phyloP scores from a whole-genome alignment of 2,113 vertebrate genomes.

The Spheniscus mendiculus region DNA sequence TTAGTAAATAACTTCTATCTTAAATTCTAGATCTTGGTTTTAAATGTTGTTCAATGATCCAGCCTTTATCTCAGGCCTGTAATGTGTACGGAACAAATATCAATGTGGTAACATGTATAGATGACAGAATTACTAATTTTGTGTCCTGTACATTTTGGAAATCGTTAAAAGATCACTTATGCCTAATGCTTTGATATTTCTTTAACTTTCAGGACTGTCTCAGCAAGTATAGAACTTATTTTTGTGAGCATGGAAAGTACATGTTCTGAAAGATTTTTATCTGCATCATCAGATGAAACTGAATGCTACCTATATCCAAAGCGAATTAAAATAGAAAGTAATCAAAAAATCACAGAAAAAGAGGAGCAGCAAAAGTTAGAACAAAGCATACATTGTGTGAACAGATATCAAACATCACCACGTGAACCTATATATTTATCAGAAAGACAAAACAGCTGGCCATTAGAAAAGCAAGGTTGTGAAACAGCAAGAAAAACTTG shows the following conservation, averaged over 20 bases:
- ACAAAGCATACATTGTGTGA: neutral
- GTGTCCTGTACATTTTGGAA: neutral
- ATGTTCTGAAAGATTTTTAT: neutral
- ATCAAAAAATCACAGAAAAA: neutral
- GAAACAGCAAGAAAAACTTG: neutral
- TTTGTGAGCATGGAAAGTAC: slow-evolving; percentile 18
- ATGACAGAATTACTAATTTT: neutral
- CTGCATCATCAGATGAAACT: neutral
- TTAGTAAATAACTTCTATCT: neutral
- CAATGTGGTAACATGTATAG: neutral
- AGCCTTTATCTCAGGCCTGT: neutral
- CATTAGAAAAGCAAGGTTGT: neutral
- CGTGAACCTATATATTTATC: neutral
- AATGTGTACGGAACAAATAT: neutral
- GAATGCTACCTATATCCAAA: neutral
- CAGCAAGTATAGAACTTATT: neutral
- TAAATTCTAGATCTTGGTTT: neutral
- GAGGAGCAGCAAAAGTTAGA: neutral
- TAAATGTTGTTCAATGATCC: neutral
- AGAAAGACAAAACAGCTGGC: neutral
- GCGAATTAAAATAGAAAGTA: slow-evolving; percentile 9
- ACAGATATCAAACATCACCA: neutral
- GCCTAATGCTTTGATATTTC: neutral
- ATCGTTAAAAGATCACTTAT: neutral
- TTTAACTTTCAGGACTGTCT: slow-evolving; percentile 28